Evolutionary conservation across 2,797 vertebrate species (phyloP), one percentile per base, ranked within the genome.

Genomic region (Rhinella marina): DNA sequence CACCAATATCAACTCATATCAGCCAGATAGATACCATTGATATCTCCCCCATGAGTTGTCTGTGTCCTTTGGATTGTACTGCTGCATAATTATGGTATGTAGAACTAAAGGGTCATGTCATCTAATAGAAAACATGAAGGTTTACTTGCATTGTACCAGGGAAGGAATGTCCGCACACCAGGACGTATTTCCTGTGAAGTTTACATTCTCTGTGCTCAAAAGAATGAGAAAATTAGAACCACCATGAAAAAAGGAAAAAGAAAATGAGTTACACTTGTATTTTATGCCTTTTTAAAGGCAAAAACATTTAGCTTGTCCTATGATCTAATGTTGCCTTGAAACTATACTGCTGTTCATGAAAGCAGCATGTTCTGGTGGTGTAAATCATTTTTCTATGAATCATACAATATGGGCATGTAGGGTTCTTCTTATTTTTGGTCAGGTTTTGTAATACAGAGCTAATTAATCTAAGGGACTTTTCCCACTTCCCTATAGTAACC

Each of bases 141-240:
- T 62, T 86, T 68, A 21, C 76, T n/a, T 56, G 14, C 80, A 52
- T 32, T 4, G 4, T 86, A 79, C 48, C 76, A 70, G 62, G 62
- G 59, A 54, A 70, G 62, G 62, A 80, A 86, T 80, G 76, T 79
- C 64, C 21, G 10, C 75, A 81, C 62, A 57, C 12, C 52, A 66
- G 48, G 13, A n/a, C 25, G 9, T 68, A 52, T 85, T 85, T 66
- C 41, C 59, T 86, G 70, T 57, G 16, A 59, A n/a, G 7, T 77
- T 52, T 62, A 75, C 54, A 85, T 85, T 62, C 16, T 41, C 32
- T 70, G 11, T 19, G 25, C 25, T 70, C 17, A 84, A 75, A 75
- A 70, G 7, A 73, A 72, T 70, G n/a, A 59, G 70, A 48, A 72
- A 84, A 84, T 84, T 84, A 57, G 56, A 84, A 84, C 75, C 70